These are phyloP conservation scores for Sminthurides bifidus DNA, from an alignment of 1,140 invertebrate genomes.

Conservation along the genomic window DNA sequence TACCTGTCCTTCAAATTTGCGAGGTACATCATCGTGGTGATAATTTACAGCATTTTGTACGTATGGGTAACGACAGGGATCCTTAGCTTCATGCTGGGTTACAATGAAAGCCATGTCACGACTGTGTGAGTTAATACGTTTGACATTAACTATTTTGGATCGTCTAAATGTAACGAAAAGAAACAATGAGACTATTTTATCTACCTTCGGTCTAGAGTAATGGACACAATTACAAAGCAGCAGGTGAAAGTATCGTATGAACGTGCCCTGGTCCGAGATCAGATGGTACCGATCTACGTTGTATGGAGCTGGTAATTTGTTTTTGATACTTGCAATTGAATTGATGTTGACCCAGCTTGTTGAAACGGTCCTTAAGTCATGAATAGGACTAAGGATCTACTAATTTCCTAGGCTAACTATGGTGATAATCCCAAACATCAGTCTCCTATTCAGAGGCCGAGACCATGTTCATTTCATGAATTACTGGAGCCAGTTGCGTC, in stretches of 20 bases:
- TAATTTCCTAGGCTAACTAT: not conserved
- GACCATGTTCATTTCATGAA: not conserved
- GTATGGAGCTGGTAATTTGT: slow-evolving; percentile 1
- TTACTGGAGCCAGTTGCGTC: not conserved
- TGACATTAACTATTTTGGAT: too few species aligned
- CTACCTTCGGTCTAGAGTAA: not conserved
- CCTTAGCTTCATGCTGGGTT: not conserved
- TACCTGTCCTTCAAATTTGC: not conserved
- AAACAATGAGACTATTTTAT: not conserved
- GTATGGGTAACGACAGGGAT: not conserved
- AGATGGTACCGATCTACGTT: not conserved
- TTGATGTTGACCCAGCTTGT: not conserved
- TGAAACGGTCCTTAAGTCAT: not conserved
- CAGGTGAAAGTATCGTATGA: not conserved
- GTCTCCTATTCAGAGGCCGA: not conserved
- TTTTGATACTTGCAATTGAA: not conserved
- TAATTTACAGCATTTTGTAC: not conserved
- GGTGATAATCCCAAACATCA: not conserved
- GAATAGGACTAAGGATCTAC: not conserved
- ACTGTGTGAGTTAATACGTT: not conserved
- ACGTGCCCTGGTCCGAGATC: not conserved
- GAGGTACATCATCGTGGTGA: not conserved
- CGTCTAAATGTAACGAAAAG: too few species aligned
- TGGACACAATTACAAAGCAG: not conserved
- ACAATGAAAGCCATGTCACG: not conserved